Evolutionary conservation across 2,113 vertebrate species (phyloP), one percentile per base, ranked within the genome.

Genomic region (Eleginops maclovinus): DNA sequence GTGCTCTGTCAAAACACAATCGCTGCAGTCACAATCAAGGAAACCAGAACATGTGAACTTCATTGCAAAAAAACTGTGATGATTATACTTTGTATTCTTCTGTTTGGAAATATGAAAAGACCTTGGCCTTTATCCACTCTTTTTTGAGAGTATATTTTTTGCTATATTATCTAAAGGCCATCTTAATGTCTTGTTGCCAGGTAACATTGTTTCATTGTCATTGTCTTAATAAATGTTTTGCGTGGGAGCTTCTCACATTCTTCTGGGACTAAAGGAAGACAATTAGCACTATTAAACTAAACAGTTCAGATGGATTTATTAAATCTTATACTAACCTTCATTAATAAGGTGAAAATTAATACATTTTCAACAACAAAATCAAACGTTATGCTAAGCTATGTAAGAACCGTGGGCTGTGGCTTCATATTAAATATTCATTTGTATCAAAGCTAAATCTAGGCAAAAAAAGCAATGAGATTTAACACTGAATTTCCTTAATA

Each of bases 1-100:
- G 77, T 67, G 75, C 59, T 40, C 72, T 79, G 85, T 83, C 88
- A 83, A 83, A 90, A 88, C 47, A 69, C 60, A 47, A 65, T 83
- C 31, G 31, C 31, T 36, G 31, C 64, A 85, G 72, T 85, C 76
- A 80, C 80, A 31, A 72, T 56, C 76, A 75, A 72, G 67, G 74
- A 71, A 64, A 59, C 1, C 21, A 59, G 50, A 83, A 81, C 65
- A 53, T 9, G 44, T 58, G 49, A 44, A 60, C 74, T 61, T 50
- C 44, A 36, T 17, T 50, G 49, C 41, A 19, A n/a, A 69, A 56
- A 59, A 47, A 82, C 62, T 60, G 46, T 9, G 14, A 55, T 28
- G 61, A 28, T 31, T 47, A 62, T 43, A 0, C 28, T 5, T 15
- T 19, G 41, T 31, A 17, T 51, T 44, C 1, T 26, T 4, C 9